Conservation (phyloP, 2,797 vertebrate genomes). For the Acrossocheilus wenchowensis region DNA sequence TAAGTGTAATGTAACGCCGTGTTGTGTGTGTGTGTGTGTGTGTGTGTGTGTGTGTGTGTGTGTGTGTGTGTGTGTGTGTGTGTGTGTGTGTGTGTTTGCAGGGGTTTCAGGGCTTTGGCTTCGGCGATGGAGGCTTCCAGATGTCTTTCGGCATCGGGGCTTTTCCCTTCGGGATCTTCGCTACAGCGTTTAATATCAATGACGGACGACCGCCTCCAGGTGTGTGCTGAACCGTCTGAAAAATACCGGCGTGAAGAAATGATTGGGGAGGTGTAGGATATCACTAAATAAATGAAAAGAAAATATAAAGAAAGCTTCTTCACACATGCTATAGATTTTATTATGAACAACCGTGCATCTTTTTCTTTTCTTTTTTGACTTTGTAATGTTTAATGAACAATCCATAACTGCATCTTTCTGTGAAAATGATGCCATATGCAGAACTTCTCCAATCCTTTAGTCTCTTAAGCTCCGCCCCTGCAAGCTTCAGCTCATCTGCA, state of each 20-base stretch:
- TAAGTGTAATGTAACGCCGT: not conserved
- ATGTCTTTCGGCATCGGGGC: slow-evolving; percentile 99
- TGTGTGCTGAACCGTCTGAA: slow-evolving; percentile 55
- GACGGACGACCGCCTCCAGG: slow-evolving; percentile 96
- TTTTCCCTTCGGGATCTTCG: slow-evolving; percentile 98
- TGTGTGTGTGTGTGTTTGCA: slow-evolving; percentile 61
- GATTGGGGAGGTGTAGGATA: not conserved
- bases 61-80: too few relatives aligned
- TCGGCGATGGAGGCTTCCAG: slow-evolving; percentile 97
- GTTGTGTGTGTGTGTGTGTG: not conserved
- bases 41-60: too few relatives aligned
- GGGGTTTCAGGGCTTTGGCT: slow-evolving; percentile 99
- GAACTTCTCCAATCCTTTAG: too few relatives aligned
- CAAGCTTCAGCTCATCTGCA: too few relatives aligned
- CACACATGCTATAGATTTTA: too few relatives aligned
- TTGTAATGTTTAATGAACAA: too few relatives aligned
- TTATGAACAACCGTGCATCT: too few relatives aligned
- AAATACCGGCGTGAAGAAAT: not conserved
- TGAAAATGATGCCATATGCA: too few relatives aligned
- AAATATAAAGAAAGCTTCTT: too few relatives aligned
- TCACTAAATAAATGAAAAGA: not conserved
- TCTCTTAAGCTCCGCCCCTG: too few relatives aligned
- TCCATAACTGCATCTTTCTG: too few relatives aligned
- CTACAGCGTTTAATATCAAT: slow-evolving; percentile 98
- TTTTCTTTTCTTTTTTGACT: too few relatives aligned